Percentiles rank a stretch among this genome's conserved stretches.
Conservation (phyloP, 2,888 invertebrate genomes). For the Lasioglossum villosulum region DNA sequence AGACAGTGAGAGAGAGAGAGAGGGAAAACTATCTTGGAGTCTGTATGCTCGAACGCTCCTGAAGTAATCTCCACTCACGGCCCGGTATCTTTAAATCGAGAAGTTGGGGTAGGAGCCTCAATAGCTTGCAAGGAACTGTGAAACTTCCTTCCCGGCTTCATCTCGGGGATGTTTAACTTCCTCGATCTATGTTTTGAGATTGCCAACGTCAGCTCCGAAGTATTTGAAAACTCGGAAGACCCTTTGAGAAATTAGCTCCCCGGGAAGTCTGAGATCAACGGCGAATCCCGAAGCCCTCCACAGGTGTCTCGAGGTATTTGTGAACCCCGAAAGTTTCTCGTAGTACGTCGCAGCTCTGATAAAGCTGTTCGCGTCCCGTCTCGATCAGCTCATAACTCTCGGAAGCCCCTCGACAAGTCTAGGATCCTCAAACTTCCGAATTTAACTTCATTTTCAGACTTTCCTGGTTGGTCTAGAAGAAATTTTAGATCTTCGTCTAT, state of each 20-base stretch:
- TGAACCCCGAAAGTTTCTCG: background rate
- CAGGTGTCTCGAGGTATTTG: slow-evolving; percentile 4
- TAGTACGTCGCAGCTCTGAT: background rate
- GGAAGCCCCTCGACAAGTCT: background rate
- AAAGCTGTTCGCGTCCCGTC: background rate
- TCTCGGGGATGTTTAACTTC: background rate
- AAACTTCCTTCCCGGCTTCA: background rate
- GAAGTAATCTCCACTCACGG: background rate
- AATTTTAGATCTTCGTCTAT: background rate
- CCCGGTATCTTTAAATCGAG: background rate
- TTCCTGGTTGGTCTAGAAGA: background rate
- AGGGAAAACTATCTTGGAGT: background rate
- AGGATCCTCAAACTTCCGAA: background rate
- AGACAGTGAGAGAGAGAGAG: background rate
- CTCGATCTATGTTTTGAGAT: background rate
- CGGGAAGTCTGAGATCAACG: background rate
- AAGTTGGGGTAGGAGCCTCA: background rate
- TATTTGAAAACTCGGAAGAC: background rate
- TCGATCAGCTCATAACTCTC: background rate
- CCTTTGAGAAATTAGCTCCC: background rate
- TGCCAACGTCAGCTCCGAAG: background rate
- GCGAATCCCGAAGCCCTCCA: background rate
- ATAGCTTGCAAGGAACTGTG: background rate
- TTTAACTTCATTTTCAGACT: background rate
- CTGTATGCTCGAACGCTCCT: background rate